Conservation (phyloP, 2,113 vertebrate species). For the Bothrops jararaca region DNA sequence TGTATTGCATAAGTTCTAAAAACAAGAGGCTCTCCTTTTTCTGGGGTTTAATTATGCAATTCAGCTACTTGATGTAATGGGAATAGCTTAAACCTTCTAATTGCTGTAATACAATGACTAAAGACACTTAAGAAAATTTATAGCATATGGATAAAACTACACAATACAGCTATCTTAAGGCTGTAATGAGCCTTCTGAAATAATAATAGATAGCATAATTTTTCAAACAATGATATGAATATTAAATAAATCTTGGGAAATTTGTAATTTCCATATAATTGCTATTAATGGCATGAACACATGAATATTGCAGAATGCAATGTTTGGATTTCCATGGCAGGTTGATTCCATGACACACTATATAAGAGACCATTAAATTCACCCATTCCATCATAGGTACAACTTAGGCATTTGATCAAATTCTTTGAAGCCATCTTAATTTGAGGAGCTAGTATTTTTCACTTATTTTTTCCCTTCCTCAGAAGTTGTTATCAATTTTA, state of each 20-base stretch:
- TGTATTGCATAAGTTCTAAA: neutral
- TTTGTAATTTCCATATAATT: neutral
- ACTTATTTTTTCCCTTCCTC: neutral
- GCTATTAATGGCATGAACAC: neutral
- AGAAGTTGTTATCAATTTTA: neutral
- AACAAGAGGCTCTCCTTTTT: neutral
- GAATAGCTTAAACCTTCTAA: conserved; percentile 10
- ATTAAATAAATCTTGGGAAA: neutral
- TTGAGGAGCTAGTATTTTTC: neutral
- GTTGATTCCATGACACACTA: neutral
- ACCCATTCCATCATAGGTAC: neutral
- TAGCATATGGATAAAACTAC: conserved; percentile 3
- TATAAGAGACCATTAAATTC: neutral
- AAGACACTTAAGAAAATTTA: neutral
- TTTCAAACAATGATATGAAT: neutral
- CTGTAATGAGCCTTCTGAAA: conserved; percentile 2
- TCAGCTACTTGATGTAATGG: neutral
- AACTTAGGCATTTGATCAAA: neutral
- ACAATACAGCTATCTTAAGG: conserved; percentile 9
- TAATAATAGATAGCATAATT: neutral
- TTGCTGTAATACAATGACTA: neutral
- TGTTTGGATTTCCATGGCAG: neutral
- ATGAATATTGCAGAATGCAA: neutral
- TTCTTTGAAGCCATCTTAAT: neutral
- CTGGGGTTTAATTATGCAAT: neutral